Evolutionary conservation across 2,113 vertebrate species (phyloP).

Genomic region (Tor tambroides): DNA sequence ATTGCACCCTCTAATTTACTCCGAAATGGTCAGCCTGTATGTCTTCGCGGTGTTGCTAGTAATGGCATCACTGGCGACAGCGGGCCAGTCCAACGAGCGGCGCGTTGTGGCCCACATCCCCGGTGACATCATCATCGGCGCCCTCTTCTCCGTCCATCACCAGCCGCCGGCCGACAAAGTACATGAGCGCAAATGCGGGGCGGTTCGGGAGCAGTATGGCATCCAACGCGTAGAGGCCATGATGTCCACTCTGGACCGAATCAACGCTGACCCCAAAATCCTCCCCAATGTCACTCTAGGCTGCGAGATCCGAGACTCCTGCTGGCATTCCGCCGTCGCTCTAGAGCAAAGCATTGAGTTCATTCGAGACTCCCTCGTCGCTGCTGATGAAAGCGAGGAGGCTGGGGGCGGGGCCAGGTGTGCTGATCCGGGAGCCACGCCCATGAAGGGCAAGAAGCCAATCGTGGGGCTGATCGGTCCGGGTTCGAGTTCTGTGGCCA

Average conservation of each 20-base stretch:
- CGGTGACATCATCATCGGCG: conserved; percentile 98
- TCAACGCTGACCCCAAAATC: conserved; percentile 88
- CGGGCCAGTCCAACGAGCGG: conserved; percentile 87
- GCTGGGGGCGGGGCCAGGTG: conserved; percentile 67
- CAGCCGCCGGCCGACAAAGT: conserved; percentile 93
- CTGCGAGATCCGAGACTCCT: conserved; percentile 98
- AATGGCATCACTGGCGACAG: conserved; percentile 66
- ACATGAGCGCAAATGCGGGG: conserved; percentile 96
- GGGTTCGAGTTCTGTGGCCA: conserved; percentile 97
- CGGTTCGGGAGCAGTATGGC: conserved; percentile 95
- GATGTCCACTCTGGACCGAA: conserved; percentile 94
- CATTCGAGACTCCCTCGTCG: conserved; percentile 95
- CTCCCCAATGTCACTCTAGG: conserved; percentile 94
- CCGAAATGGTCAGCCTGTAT: neutral
- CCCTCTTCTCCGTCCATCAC: conserved; percentile 83
- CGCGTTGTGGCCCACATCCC: conserved; percentile 93
- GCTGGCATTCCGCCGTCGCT: conserved; percentile 97
- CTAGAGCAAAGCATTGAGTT: conserved; percentile 99
- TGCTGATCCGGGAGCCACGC: conserved; percentile 85
- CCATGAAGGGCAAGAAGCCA: conserved; percentile 92
- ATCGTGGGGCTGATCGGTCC: conserved; percentile 98
- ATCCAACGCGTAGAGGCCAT: conserved; percentile 99
- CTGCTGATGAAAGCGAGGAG: conserved; percentile 90
- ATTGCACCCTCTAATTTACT: neutral
- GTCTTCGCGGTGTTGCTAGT: conserved; percentile 75